Evolutionary conservation across 2,113 vertebrate species (phyloP), one percentile per base, ranked within the genome.

Genomic region (Eubucco bourcierii): DNA sequence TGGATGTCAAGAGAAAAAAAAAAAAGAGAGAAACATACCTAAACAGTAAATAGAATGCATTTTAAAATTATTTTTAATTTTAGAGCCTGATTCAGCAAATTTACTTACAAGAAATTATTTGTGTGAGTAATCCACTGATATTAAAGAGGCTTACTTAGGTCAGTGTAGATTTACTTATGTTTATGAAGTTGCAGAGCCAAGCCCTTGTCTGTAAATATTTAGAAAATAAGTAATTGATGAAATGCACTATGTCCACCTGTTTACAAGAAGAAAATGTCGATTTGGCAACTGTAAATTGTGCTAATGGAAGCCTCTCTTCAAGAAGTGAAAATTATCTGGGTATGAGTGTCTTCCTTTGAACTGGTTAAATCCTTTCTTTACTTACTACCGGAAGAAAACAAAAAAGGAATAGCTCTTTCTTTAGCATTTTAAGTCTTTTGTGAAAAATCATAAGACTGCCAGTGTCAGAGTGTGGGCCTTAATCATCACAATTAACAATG

Each of bases 401-500:
- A 72, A 91, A 41, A 82, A 92, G 12, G 13, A 93, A 33, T 88
- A 88, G 83, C 23, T 86, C 41, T 94, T 92, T 66, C 33, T 53
- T 64, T 44, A 73, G 12, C 13, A 29, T 58, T 75, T 97, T 88
- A 95, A 94, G n/a, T 61, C 55, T 95, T 96, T 72, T 86, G 44
- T 79, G 83, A 95, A 96, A 95, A 94, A 93, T 75, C 74, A 90
- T 87, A 90, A 93, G 64, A 29, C 50, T 90, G 53, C 28, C 86
- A 92, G 39, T 80, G 67, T 92, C 76, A 93, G 81, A 76, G 47
- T 17, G 71, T 80, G 61, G 29, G 66, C 67, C 63, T 96, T 96
- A 95, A 97, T 97, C 92, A 94, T 79, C 41, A 91, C 84, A 93
- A 89, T 44, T 97, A 88, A 93, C 66, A 44, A 44, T 86, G 79